A percentile compares a stretch with the other conserved stretches of the same genome.
phyloP scores from a whole-genome alignment of 2,113 vertebrate genomes.

The Hassar affinis region DNA sequence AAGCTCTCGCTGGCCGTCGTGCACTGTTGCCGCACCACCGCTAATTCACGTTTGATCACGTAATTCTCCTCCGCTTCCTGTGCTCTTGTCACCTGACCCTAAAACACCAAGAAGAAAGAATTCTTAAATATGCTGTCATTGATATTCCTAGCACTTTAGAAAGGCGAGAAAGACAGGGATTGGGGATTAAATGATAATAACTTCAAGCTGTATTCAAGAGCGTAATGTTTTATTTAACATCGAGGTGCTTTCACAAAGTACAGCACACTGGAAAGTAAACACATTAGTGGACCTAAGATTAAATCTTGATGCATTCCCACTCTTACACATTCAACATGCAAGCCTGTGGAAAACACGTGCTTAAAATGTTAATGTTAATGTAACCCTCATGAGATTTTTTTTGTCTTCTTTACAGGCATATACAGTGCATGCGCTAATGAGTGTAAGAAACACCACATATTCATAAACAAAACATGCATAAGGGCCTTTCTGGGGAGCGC shows the following conservation, averaged over 20 bases:
- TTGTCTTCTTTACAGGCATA: slow-evolving; percentile 12
- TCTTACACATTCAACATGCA: slow-evolving; percentile 64
- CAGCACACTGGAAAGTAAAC: background rate
- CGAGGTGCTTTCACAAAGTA: background rate
- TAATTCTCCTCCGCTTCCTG: slow-evolving; percentile 96
- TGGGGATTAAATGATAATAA: background rate
- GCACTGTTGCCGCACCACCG: slow-evolving; percentile 85
- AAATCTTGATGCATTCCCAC: slow-evolving; percentile 40
- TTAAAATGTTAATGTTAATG: slow-evolving; percentile 28
- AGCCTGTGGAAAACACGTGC: background rate
- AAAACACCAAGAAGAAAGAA: slow-evolving; percentile 10
- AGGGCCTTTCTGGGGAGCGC: slow-evolving; percentile 28
- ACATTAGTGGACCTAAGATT: background rate
- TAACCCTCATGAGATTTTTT: slow-evolving; percentile 14
- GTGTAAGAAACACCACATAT: background rate
- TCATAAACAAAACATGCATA: slow-evolving; percentile 58
- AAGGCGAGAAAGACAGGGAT: background rate
- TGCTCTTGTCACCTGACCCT: slow-evolving; percentile 93
- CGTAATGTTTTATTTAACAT: background rate
- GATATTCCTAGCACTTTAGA: background rate
- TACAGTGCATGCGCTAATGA: slow-evolving; percentile 19
- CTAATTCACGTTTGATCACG: slow-evolving; percentile 90
- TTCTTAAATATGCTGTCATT: slow-evolving; percentile 1
- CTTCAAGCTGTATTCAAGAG: background rate
- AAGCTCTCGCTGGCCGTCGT: slow-evolving; percentile 80